These are phyloP conservation scores for Anas platyrhynchos DNA, from an alignment of 2,113 vertebrate genomes.

Conservation along the genomic window DNA sequence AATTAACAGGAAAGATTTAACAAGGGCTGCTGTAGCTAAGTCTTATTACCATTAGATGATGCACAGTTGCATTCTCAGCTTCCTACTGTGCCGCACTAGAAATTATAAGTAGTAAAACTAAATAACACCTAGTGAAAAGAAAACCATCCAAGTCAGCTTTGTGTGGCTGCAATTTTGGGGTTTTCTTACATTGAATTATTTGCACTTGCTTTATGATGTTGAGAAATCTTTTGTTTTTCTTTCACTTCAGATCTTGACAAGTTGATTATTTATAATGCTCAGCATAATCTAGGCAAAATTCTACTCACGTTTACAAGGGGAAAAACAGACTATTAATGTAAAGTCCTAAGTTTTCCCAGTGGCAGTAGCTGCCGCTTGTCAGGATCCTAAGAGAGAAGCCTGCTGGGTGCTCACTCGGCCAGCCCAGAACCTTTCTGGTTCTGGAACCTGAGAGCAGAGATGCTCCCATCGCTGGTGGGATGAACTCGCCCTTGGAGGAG, in stretches of 20 bases:
- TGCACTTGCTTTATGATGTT: neutral
- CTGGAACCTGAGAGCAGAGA: neutral
- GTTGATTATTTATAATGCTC: neutral
- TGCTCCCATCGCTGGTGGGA: fast-evolving
- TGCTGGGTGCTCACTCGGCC: neutral
- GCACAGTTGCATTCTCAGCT: slow-evolving; percentile 47
- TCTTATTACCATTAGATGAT: slow-evolving; percentile 22
- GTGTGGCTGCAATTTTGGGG: slow-evolving; percentile 11
- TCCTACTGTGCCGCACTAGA: slow-evolving; percentile 54
- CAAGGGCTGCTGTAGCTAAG: slow-evolving; percentile 15
- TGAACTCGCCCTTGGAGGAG: neutral
- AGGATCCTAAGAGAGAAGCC: neutral
- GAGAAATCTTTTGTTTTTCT: neutral
- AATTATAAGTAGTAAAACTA: slow-evolving; percentile 15
- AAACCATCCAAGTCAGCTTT: slow-evolving; percentile 14
- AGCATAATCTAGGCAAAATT: neutral
- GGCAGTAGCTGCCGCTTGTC: neutral
- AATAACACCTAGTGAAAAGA: slow-evolving; percentile 40
- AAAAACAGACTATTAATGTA: neutral
- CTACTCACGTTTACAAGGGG: neutral
- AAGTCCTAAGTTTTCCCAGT: neutral
- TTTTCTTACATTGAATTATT: neutral
- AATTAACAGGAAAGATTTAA: slow-evolving; percentile 34
- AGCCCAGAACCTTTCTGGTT: neutral
- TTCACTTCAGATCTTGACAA: neutral